phyloP scores from a whole-genome alignment of 2,888 invertebrate genomes.

The Tetramorium bicarinatum region DNA sequence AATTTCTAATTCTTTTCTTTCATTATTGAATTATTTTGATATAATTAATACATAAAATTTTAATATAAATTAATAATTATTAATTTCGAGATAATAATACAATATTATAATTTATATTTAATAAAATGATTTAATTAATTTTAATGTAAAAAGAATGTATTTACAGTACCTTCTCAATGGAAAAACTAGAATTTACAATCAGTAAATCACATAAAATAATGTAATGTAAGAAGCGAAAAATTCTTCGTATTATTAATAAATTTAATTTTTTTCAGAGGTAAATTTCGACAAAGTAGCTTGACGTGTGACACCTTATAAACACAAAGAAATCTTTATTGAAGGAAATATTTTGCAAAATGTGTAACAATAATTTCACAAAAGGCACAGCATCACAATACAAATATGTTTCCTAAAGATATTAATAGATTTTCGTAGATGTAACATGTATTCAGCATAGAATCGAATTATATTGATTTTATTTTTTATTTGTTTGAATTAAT shows the following conservation, averaged over 20 bases:
- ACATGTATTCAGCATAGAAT: not conserved
- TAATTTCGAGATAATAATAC: no score
- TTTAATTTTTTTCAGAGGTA: slow-evolving; percentile 29
- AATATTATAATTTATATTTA: no score
- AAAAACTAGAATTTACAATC: not conserved
- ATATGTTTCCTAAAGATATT: not conserved
- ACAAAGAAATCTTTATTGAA: not conserved
- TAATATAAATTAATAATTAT: not conserved
- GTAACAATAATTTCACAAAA: not conserved
- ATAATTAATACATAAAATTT: not conserved
- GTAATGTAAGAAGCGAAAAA: not conserved
- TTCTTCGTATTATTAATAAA: not conserved
- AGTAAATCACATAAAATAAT: not conserved
- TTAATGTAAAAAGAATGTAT: not conserved
- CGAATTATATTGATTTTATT: not conserved
- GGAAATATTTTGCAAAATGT: not conserved
- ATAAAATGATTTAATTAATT: not conserved
- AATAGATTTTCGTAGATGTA: not conserved
- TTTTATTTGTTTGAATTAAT: not conserved
- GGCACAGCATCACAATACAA: not conserved
- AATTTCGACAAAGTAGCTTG: not conserved
- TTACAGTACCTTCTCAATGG: not conserved
- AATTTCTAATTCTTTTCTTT: not conserved
- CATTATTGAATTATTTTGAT: not conserved
- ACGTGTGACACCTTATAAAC: not conserved